Conservation (phyloP, 2,888 invertebrate genomes). For the Muscina levida region DNA sequence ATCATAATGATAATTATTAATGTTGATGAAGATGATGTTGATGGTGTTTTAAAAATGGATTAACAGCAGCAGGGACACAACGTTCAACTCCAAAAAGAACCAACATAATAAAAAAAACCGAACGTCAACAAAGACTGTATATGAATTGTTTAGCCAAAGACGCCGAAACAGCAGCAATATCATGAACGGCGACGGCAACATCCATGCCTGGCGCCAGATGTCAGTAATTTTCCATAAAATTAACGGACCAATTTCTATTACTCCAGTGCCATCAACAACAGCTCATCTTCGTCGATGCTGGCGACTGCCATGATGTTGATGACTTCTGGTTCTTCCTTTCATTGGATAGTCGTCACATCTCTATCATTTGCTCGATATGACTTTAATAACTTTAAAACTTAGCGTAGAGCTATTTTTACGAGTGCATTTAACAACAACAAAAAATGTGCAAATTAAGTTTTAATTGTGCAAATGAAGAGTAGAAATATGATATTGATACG, state of each 20-base stretch:
- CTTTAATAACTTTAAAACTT: constrained; percentile 11
- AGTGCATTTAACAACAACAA: too few relatives aligned
- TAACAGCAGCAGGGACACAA: not conserved
- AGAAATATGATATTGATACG: too few relatives aligned
- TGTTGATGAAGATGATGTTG: not conserved
- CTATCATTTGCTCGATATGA: not conserved
- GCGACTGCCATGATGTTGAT: not conserved
- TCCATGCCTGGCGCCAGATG: constrained; percentile 46
- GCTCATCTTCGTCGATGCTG: too few relatives aligned
- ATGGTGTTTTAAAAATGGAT: constrained; percentile 1
- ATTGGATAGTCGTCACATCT: not conserved
- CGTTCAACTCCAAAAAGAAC: not conserved
- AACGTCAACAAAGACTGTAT: not conserved
- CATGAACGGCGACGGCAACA: not conserved
- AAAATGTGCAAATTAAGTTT: too few relatives aligned
- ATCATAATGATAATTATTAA: not conserved
- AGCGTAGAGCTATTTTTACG: not conserved
- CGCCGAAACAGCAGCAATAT: not conserved
- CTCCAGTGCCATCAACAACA: constrained; percentile 2
- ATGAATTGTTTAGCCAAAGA: not conserved
- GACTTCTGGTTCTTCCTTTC: not conserved
- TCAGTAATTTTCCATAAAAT: constrained; percentile 54
- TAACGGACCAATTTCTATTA: constrained; percentile 38
- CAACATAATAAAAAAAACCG: not conserved
- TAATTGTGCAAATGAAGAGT: constrained; percentile 15